Evolutionary conservation across 2,797 vertebrate species (phyloP).

Genomic region (Epinephelus coioides): DNA sequence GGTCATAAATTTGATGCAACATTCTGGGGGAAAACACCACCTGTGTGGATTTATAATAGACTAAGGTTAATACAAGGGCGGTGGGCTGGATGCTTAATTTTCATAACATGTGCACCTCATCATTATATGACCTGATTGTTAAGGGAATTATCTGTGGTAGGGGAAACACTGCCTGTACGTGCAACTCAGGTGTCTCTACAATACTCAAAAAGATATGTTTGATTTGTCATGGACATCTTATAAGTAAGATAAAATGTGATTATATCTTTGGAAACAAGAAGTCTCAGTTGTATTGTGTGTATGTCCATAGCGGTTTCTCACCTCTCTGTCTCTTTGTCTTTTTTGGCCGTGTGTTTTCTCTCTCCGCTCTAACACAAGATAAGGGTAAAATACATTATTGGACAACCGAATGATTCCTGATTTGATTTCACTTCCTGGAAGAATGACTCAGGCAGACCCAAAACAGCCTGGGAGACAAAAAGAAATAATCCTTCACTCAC

Average conservation of each 20-base stretch:
- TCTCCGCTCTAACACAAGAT: conserved; percentile 57
- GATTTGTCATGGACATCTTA: conserved; percentile 1
- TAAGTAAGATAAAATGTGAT: neutral
- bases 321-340: conserved; percentile 19
- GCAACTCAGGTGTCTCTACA: neutral
- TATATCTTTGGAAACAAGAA: conserved; percentile 11
- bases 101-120: conserved; percentile 11
- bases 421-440: conserved; percentile 75
- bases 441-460: conserved; percentile 52
- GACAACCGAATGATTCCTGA: conserved; percentile 74
- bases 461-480: conserved; percentile 55
- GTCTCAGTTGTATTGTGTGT: conserved; percentile 5
- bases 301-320: conserved; percentile 23
- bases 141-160: neutral
- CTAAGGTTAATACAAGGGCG: conserved; percentile 26
- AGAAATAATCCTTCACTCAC: conserved; percentile 42
- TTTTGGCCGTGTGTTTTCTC: conserved; percentile 42
- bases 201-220: neutral
- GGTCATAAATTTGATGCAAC: conserved; percentile 16
- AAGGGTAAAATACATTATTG: conserved; percentile 67
- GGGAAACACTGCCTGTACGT: neutral
- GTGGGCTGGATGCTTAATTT: conserved; percentile 23
- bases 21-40: conserved; percentile 17
- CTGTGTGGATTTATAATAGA: conserved; percentile 24
- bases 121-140: neutral